Conservation (phyloP, 2,113 vertebrate species). For the Macrotus californicus region DNA sequence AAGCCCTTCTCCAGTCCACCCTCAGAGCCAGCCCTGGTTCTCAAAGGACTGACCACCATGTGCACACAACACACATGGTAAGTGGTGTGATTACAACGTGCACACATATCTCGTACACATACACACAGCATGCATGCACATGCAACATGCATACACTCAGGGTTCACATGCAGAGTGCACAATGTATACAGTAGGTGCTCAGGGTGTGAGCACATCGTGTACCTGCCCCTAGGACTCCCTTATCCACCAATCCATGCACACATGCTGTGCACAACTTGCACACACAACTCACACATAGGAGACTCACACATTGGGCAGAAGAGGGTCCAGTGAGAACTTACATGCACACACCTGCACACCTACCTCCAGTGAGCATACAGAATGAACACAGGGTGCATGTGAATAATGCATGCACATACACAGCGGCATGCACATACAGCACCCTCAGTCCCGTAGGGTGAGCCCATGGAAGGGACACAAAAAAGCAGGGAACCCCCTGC, state of each 20-base stretch:
- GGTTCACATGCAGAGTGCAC: not conserved
- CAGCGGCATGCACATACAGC: not conserved
- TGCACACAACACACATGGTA: not conserved
- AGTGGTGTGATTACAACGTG: not conserved
- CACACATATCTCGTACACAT: not conserved
- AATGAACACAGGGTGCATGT: accelerated
- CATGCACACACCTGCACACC: not conserved
- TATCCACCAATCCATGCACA: not conserved
- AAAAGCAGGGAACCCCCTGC: not conserved
- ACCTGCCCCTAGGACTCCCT: not conserved
- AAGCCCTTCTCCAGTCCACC: not conserved
- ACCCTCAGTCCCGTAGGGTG: too few species aligned
- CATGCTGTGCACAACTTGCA: not conserved
- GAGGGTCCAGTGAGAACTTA: not conserved
- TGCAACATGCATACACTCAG: not conserved
- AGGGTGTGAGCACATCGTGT: not conserved
- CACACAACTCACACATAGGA: not conserved
- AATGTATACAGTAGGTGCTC: not conserved
- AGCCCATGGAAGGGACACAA: not conserved
- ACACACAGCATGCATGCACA: not conserved
- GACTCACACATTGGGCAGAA: not conserved
- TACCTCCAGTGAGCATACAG: not conserved
- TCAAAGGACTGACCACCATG: not conserved
- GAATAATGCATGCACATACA: not conserved
- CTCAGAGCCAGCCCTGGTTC: not conserved